phyloP scores from a whole-genome alignment of 37 sponge, comb jelly and placozoan species.

The Beroe forskalii region DNA sequence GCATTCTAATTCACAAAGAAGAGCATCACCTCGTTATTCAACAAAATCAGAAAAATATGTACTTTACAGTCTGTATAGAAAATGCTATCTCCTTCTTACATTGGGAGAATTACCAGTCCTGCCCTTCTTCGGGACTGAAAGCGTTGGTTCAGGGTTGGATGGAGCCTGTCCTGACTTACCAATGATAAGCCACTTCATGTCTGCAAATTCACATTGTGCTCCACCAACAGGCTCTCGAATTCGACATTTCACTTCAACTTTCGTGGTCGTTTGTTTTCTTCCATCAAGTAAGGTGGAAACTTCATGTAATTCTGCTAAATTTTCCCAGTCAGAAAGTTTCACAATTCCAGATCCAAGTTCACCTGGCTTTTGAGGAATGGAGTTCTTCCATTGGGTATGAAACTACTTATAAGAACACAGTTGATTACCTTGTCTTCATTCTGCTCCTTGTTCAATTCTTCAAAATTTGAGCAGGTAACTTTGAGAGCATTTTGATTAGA shows the following conservation, averaged over 20 bases:
- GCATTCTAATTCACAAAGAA: too few relatives aligned
- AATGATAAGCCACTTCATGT: constrained; percentile 54
- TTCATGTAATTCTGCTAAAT: constrained; percentile 43
- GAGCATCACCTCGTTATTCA: too few relatives aligned
- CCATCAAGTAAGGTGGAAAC: constrained; percentile 25
- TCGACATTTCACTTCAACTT: constrained; percentile 28
- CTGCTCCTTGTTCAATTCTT: neutral
- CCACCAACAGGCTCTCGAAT: constrained; percentile 57
- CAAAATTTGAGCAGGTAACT: neutral
- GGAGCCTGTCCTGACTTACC: constrained; percentile 23
- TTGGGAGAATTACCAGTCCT: constrained; percentile 12
- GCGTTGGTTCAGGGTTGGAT: constrained; percentile 29
- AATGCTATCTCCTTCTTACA: neutral
- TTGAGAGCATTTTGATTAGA: neutral
- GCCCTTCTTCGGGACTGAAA: neutral
- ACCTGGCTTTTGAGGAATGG: constrained; percentile 52
- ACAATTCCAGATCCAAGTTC: constrained; percentile 10
- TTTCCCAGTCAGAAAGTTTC: constrained; percentile 47
- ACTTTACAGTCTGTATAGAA: too few relatives aligned
- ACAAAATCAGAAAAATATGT: too few relatives aligned
- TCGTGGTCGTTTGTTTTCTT: constrained; percentile 47
- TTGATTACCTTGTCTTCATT: constrained; percentile 61
- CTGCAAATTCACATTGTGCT: constrained; percentile 30
- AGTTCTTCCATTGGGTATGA: constrained; percentile 32
- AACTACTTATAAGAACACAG: constrained; percentile 50